Conservation (phyloP, 2,113 vertebrate species). For the Oreochromis niloticus region DNA sequence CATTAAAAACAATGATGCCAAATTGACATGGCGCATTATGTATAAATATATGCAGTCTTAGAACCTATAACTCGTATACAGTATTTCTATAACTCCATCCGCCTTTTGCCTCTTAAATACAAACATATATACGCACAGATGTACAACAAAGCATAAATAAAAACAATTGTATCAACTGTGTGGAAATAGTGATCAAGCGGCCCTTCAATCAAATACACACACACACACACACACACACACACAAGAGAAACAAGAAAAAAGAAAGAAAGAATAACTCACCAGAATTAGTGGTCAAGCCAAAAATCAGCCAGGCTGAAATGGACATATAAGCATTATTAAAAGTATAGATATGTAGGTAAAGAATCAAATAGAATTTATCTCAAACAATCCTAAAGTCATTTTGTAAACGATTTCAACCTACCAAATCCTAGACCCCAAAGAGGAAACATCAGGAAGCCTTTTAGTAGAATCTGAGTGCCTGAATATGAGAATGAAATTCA, state of each 20-base stretch:
- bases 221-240: background rate
- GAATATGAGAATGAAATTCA: background rate
- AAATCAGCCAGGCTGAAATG: background rate
- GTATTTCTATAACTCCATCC: background rate
- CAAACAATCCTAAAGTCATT: background rate
- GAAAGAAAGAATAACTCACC: background rate
- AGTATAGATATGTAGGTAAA: background rate
- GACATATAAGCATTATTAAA: background rate
- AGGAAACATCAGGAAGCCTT: background rate
- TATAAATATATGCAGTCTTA: background rate
- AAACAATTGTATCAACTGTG: background rate
- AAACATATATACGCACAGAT: background rate
- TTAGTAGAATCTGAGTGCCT: background rate
- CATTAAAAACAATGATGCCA: background rate
- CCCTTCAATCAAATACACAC: background rate
- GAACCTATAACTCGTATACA: background rate
- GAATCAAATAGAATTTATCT: background rate
- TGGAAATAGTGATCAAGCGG: background rate
- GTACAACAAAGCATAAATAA: background rate
- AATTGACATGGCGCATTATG: background rate
- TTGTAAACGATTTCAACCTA: background rate
- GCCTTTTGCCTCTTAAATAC: background rate
- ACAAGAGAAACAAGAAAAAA: background rate
- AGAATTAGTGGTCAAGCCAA: background rate
- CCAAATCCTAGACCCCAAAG: background rate